Evolutionary conservation across 2,113 vertebrate species (phyloP).

Genomic region (Anarhynchus alexandrinus): DNA sequence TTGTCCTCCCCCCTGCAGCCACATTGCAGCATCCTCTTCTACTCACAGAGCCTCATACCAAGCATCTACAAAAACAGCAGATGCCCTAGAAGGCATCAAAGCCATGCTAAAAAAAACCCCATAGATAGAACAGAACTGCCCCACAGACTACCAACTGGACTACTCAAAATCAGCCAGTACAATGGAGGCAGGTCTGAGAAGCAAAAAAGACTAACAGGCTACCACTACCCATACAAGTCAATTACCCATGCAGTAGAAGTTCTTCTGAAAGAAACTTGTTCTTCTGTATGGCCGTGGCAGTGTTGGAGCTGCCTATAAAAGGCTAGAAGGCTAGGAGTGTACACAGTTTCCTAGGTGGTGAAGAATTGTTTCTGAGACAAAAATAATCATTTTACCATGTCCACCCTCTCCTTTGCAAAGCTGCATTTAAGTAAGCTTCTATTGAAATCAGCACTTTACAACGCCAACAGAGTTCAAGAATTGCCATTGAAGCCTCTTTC

Average conservation of each 20-base stretch:
- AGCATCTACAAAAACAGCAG: not conserved
- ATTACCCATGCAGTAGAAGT: not conserved
- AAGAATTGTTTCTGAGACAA: not conserved
- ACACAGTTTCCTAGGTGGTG: not conserved
- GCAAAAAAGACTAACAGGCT: not conserved
- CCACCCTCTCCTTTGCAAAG: not conserved
- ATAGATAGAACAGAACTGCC: not conserved
- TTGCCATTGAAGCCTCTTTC: not conserved
- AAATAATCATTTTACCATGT: not conserved
- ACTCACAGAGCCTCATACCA: not conserved
- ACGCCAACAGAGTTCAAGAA: not conserved
- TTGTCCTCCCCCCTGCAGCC: not conserved
- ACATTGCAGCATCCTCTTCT: not conserved
- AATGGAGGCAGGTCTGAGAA: not conserved
- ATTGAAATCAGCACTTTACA: not conserved
- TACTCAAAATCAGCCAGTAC: not conserved
- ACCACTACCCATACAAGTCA: not conserved
- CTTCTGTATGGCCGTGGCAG: not conserved
- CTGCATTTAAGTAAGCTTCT: not conserved
- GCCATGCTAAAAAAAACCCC: not conserved
- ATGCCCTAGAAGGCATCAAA: not conserved
- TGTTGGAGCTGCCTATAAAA: not conserved
- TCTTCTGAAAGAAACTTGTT: not conserved
- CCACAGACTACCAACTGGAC: not conserved
- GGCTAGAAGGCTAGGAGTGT: too few species aligned